A percentile compares a stretch with the other conserved stretches of the same genome.
phyloP scores from a whole-genome alignment of 2,888 invertebrate genomes.

The Nomada fabriciana region DNA sequence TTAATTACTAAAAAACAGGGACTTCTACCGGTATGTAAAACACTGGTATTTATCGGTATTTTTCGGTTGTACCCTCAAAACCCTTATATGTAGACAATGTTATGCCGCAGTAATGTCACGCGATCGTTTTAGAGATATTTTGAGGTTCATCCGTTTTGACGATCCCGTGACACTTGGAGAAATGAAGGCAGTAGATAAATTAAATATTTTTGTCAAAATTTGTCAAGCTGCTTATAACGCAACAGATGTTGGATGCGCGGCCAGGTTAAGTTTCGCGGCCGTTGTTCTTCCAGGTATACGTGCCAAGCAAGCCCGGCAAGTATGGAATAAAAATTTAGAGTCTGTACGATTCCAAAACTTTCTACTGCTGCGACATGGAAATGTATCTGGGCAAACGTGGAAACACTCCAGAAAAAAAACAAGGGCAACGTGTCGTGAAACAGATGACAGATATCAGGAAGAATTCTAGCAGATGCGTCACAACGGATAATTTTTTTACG shows the following conservation, averaged over 20 bases:
- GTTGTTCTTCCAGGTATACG: slow-evolving; percentile 16
- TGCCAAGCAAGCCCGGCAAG: slow-evolving; percentile 18
- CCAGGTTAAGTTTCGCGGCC: slow-evolving; percentile 25
- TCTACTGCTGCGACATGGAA: slow-evolving; percentile 34
- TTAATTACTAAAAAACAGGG: too few relatives aligned
- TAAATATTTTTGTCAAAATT: slow-evolving; percentile 21
- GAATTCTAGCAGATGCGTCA: slow-evolving; percentile 3
- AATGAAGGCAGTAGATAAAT: slow-evolving; percentile 17
- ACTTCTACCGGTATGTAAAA: too few relatives aligned
- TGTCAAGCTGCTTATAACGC: slow-evolving; percentile 27
- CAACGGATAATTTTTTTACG: slow-evolving; percentile 15
- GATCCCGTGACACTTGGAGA: neutral
- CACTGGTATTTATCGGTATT: too few relatives aligned
- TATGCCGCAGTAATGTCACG: slow-evolving; percentile 33
- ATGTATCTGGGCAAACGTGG: slow-evolving; percentile 8
- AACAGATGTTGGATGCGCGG: neutral
- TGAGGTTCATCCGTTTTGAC: neutral
- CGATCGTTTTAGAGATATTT: slow-evolving; percentile 16
- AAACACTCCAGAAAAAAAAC: slow-evolving; percentile 7
- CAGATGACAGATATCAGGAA: slow-evolving; percentile 8
- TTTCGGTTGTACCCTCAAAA: too few relatives aligned
- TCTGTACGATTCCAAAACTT: slow-evolving; percentile 12
- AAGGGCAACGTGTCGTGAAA: slow-evolving; percentile 12
- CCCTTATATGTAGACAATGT: neutral
- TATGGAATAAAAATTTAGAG: slow-evolving; percentile 24